Base-by-base conservation (phyloP, 2,888 invertebrate genomes). In the Nasonia oneida region DNA sequence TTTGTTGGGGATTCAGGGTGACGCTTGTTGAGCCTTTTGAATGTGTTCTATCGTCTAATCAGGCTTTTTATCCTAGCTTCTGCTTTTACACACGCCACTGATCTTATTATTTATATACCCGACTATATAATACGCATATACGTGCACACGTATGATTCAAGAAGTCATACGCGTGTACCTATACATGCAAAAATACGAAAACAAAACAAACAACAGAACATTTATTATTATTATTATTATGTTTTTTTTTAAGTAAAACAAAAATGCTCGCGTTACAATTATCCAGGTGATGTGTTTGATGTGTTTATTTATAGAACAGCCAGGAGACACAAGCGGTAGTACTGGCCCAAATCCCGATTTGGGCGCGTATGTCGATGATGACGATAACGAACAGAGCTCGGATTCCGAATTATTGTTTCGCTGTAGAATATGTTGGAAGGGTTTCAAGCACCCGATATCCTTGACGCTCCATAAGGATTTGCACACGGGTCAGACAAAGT, bases 401-500 rank as follows among this genome's bases (percentile, higher is more conserved):
- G 95, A 95, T 93, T 94, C 94, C 88, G 95, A 95, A 88, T 92
- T 95, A 89, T 94, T 94, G 91, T 95, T 95, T 92, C 94, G 95
- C 88, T 95, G 95, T 93, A 95, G 95, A 91, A 93, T 95, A 89
- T 95, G 95, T 92, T 95, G 95, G 87, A 95, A 95, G 94, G 95
- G 95, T 87, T 95, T 95, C 91, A 95, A 95, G 91, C 95, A 95
- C 92, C 95, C 95, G 23, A 95, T 95, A 88, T 95, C 95, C 81
- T 92, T 95, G 90, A 95, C 95, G 84, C 93, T 95, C 79, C 95
- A 95, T 90, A 95, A 95, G 93, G 95, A 95, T 91, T 94, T 95
- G 74, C 95, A 95, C 89, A 95, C 95, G 80, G 95, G 95, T 42
- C 95, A 95, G 92, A 95, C 95, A 37, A 95, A 95, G 89, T 95